Conservation (phyloP, 64 coral and sea anemone species). For the Orbicella faveolata region DNA sequence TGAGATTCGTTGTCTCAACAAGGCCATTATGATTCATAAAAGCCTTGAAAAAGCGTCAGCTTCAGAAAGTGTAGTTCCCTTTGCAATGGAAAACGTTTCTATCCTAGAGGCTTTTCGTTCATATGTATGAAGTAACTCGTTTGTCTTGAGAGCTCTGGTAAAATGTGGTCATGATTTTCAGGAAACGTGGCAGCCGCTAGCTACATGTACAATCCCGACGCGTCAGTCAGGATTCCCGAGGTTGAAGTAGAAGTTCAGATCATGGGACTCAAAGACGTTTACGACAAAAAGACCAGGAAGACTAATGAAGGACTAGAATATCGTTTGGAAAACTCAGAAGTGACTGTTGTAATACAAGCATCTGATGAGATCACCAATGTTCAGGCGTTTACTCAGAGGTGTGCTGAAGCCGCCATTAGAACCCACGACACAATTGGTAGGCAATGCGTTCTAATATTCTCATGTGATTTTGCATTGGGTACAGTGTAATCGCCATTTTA, state of each 20-base stretch:
- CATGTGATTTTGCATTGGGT: too few relatives aligned
- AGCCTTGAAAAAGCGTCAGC: too few relatives aligned
- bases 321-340: conserved; percentile 30
- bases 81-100: too few relatives aligned
- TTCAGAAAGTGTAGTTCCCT: too few relatives aligned
- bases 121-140: too few relatives aligned
- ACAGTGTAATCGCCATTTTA: not conserved
- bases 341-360: not conserved
- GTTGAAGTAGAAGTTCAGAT: conserved; percentile 45
- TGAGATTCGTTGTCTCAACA: too few relatives aligned
- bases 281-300: conserved; percentile 41
- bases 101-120: too few relatives aligned
- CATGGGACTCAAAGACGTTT: conserved; percentile 38
- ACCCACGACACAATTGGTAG: conserved; percentile 43
- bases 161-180: not conserved
- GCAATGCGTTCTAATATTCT: not conserved
- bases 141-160: not conserved
- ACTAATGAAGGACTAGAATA: conserved; percentile 27
- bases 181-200: too few relatives aligned
- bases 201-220: not conserved
- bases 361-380: conserved; percentile 19
- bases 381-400: conserved; percentile 16
- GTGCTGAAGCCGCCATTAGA: conserved; percentile 29
- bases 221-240: not conserved
- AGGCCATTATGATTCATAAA: too few relatives aligned